Conservation (phyloP, 2,797 vertebrate species). For the Notolabrus celidotus region DNA sequence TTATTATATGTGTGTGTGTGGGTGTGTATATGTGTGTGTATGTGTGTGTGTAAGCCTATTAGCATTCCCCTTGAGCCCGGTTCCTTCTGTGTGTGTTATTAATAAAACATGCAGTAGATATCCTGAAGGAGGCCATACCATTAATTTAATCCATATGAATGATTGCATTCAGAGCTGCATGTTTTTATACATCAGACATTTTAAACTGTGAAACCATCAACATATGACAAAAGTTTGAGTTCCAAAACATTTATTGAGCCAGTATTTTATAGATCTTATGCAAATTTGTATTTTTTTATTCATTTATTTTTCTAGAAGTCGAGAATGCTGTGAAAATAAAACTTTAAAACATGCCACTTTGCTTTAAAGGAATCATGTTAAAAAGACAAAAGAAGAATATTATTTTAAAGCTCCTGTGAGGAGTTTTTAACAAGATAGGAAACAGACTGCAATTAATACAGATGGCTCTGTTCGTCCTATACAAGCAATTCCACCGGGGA, state of each 20-base stretch:
- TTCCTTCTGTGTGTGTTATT: conserved; percentile 63
- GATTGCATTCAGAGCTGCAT: conserved; percentile 30
- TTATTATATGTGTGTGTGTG: conserved; percentile 45
- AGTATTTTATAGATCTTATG: not conserved
- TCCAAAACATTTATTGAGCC: not conserved
- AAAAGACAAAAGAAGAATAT: no score
- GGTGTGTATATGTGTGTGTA: conserved; percentile 43
- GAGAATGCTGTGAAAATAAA: no score
- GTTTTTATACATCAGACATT: not conserved
- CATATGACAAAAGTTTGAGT: not conserved
- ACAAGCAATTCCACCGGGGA: no score
- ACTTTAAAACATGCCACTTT: no score
- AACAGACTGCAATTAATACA: no score
- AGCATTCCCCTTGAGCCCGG: conserved; percentile 69
- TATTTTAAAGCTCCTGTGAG: no score
- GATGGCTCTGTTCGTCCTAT: no score
- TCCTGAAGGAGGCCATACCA: conserved; percentile 51
- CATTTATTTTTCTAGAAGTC: no score
- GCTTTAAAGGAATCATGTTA: no score
- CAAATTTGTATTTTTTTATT: not conserved
- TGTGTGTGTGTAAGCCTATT: conserved; percentile 59
- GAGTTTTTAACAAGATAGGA: no score
- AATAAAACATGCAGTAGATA: conserved; percentile 72
- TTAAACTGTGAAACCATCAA: not conserved
- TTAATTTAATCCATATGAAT: conserved; percentile 53